Conservation (phyloP, 2,113 vertebrate species). For the Macroglossus sobrinus region DNA sequence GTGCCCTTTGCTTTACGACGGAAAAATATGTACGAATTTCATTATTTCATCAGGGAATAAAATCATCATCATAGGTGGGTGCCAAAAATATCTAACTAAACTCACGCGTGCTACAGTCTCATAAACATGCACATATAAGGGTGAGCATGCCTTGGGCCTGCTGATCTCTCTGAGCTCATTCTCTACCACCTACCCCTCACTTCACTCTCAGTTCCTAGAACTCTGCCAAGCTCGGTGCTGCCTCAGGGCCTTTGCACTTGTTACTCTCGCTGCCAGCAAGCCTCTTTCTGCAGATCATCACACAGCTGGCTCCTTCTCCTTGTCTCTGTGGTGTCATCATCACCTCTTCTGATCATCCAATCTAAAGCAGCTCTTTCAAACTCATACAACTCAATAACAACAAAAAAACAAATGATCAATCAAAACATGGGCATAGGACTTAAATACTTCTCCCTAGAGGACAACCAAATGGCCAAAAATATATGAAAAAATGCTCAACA, state of each 20-base stretch:
- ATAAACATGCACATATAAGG: background rate
- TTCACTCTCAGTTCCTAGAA: background rate
- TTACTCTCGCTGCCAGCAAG: background rate
- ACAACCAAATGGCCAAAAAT: too few species aligned
- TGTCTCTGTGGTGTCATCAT: background rate
- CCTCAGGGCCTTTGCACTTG: background rate
- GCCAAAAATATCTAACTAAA: background rate
- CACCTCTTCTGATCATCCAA: background rate
- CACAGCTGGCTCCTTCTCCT: background rate
- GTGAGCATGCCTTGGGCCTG: background rate
- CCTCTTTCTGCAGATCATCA: background rate
- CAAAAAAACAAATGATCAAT: too few species aligned
- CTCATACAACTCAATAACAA: too few species aligned
- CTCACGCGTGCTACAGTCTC: background rate
- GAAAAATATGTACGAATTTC: background rate
- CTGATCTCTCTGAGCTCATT: background rate
- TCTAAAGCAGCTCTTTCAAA: background rate
- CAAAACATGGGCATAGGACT: too few species aligned
- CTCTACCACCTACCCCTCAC: background rate
- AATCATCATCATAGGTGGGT: background rate
- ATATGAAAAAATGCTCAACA: too few species aligned
- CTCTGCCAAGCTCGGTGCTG: background rate
- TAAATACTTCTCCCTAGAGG: too few species aligned
- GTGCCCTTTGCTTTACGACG: background rate
- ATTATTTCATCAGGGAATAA: background rate